Conservation (phyloP, 2,888 invertebrate genomes). For the Amphipoea lucens region DNA sequence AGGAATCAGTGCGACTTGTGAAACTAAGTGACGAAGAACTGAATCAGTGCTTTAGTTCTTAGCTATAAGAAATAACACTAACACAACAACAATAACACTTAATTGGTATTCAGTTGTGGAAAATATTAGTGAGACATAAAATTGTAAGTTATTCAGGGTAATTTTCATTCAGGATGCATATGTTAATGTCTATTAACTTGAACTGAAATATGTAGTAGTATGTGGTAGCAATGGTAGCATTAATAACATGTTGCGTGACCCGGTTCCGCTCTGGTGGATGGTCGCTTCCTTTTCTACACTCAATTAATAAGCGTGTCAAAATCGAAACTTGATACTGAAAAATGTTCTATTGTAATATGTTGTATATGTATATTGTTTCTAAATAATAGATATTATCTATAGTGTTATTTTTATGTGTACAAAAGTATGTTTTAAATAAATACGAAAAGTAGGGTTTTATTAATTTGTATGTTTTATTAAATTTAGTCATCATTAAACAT, state of each 20-base stretch:
- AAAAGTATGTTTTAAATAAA: constrained; percentile 15
- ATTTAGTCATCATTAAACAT: background rate
- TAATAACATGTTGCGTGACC: constrained; percentile 43
- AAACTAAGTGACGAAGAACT: constrained; percentile 92
- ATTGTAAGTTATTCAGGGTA: constrained; percentile 47
- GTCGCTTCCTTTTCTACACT: constrained; percentile 25
- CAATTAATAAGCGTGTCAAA: constrained; percentile 22
- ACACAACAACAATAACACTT: background rate
- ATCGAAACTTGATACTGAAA: constrained; percentile 36
- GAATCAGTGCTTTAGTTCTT: constrained; percentile 86
- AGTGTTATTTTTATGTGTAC: background rate
- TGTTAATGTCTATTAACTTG: constrained; percentile 45
- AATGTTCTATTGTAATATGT: background rate
- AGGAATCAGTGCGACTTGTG: constrained; percentile 92
- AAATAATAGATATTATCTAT: background rate
- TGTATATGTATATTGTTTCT: background rate
- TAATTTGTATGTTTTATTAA: background rate
- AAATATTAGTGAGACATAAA: constrained; percentile 23
- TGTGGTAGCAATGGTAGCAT: constrained; percentile 18
- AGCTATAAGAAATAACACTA: background rate
- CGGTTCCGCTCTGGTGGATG: constrained; percentile 43
- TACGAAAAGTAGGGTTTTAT: background rate
- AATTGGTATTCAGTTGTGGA: background rate
- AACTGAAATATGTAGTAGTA: constrained; percentile 43
- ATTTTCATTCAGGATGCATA: constrained; percentile 56